Base-by-base conservation (phyloP, 2,888 invertebrate species). In the Athalia circularis region DNA sequence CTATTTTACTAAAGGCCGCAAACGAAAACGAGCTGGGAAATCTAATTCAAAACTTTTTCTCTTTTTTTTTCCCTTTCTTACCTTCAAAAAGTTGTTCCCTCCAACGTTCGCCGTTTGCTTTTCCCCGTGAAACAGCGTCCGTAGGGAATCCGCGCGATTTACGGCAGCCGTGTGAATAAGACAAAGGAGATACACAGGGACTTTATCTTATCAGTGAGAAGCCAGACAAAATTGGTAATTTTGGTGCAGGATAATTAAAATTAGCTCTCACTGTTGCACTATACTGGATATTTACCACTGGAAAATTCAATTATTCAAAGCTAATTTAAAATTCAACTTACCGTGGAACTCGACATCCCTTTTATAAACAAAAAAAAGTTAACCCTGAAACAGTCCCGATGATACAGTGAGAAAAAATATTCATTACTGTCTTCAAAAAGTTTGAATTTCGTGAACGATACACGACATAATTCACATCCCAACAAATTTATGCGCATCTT, bases 1-100 rank as follows among this genome's bases (percentile, higher is more conserved):
- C 74, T 79, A 79, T 80, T 78, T 79, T 70, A 59, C 68, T 54
- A 78, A 80, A 76, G 79, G 76, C 78, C 76, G 72, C 79, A 72
- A 79, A 76, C 78, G 78, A 79, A 70, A 77, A 77, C 50, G 45
- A 48, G 29, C 29, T 29, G 43, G 64, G 76, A 68, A 79, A 80
- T 79, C 78, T 78, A 77, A 79, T 79, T 80, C 79, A 62, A 79
- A 80, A 79, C 57, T 79, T 80, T 80, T 29, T 29, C 29, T 2
- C 2, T 0, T 29, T 29, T 29, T 29, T 29, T 29, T 29, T 29
- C 29, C 29, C 29, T 29, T 29, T 29, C 29, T 29, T 29, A 62
- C 52, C 50, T 64, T 52, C 50, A n/a, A 65, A 76, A 77, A 79
- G 68, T 13, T 62, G 47, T 48, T n/a, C 9, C 68, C 9, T 59